Evolutionary conservation across 2,888 invertebrate genomes (phyloP), one percentile per base, ranked within the genome.

Genomic region (Rhagophthalmus giganteus): DNA sequence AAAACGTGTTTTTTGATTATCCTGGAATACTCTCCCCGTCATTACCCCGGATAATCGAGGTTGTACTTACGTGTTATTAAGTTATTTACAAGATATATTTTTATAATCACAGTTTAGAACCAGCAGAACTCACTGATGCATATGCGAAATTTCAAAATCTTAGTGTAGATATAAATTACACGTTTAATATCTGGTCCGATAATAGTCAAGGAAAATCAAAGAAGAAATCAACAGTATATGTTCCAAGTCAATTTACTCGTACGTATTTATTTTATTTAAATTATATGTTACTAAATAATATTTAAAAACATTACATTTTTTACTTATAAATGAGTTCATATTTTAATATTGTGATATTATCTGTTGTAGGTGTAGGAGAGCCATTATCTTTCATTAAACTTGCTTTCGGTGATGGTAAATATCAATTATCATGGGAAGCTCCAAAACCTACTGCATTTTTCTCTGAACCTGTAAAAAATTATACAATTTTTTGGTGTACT

Each of bases 401-500:
- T 9, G 84, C 84, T 24, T 87, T 84, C 72, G 83, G 82, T 54
- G 81, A 84, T 69, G 85, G 85, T 16, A 79, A 82, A 10, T 90
- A 87, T 69, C 86, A 87, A 65, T 71, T 91, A 6, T 84, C 86
- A 5, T 91, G 92, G 92, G 80, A 81, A 58, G 78, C 81, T 13
- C 84, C 87, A 0, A 65, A n/a, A 64, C 74, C 38, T 57, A 60
- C 15, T 8, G 46, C 20, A 6, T 32, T 14, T 10, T 20, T 14
- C 9, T 15, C 10, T 15, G 3, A 7, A 50, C 67, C 70, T n/a
- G 73, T 84, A 13, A 79, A 77, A 14, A 85, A 86, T 69, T 93
- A 89, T 60, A 92, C 92, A 0, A 79, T 93, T 11, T 92, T 89
- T 72, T 91, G 90, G 89, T 75, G 76, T 55, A 59, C 61, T 2